These are phyloP conservation scores for Trichomalopsis sarcophagae DNA, from an alignment of 1,140 invertebrate species.

Conservation along the genomic window DNA sequence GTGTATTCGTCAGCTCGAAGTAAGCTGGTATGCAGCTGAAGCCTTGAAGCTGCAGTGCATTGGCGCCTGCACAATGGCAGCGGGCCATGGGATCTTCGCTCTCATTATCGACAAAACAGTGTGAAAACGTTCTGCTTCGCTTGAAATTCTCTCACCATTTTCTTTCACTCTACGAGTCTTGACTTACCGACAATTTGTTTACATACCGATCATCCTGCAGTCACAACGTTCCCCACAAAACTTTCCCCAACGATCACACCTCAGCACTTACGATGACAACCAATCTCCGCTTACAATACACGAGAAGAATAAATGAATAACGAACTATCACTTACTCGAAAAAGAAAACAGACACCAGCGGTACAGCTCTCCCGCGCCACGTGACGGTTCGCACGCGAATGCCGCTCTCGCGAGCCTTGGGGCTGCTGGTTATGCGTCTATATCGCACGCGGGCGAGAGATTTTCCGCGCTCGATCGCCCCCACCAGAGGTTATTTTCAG, in stretches of 20 bases:
- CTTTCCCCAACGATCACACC: too few species aligned
- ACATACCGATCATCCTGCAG: too few species aligned
- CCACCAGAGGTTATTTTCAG: background rate
- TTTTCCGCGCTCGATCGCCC: background rate
- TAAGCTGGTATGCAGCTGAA: background rate
- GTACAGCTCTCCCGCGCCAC: background rate
- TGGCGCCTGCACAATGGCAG: background rate
- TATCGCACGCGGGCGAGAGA: background rate
- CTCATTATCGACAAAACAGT: too few species aligned
- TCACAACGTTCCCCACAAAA: too few species aligned
- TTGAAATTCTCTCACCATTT: too few species aligned
- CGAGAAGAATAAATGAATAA: background rate
- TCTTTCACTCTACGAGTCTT: too few species aligned
- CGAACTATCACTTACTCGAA: background rate
- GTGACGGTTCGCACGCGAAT: conserved; percentile 7
- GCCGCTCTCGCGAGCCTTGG: background rate
- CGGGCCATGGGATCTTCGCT: too few species aligned
- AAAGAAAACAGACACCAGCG: background rate
- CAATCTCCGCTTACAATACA: too few species aligned
- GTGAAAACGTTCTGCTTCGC: too few species aligned
- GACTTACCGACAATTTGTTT: too few species aligned
- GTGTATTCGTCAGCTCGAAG: too few species aligned
- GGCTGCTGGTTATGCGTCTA: background rate
- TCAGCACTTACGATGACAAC: too few species aligned
- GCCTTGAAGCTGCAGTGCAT: background rate